Percentiles rank a stretch among this genome's conserved stretches.
These are phyloP conservation scores for Hormaphis cornu DNA, from an alignment of 1,140 invertebrate genomes.

Conservation along the genomic window DNA sequence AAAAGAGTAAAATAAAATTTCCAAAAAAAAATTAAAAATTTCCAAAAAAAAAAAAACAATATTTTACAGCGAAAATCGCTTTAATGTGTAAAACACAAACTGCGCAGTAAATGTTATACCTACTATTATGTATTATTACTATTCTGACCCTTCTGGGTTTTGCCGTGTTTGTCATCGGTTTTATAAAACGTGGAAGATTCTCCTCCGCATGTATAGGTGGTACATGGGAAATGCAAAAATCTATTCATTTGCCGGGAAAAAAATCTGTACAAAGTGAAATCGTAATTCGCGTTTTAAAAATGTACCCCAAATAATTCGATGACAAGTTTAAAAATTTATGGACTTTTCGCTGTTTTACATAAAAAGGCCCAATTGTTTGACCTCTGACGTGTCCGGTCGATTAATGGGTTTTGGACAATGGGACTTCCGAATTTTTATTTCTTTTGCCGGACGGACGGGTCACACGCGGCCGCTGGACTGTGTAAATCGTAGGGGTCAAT, in stretches of 20 bases:
- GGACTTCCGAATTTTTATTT: constrained; percentile 32
- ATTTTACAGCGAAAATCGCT: too few relatives aligned
- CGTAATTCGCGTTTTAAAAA: constrained; percentile 20
- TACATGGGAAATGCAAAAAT: background rate
- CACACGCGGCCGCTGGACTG: constrained; percentile 26
- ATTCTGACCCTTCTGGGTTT: constrained; percentile 13
- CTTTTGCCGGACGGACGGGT: constrained; percentile 28
- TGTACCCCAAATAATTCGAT: constrained; percentile 24
- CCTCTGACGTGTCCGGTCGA: constrained; percentile 32
- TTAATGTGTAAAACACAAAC: background rate
- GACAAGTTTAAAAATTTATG: constrained; percentile 33
- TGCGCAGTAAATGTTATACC: background rate
- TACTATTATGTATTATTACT: background rate
- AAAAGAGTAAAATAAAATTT: too few relatives aligned
- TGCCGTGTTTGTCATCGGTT: background rate
- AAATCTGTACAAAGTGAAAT: constrained; percentile 12
- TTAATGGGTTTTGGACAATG: constrained; percentile 30
- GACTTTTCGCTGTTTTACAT: constrained; percentile 32
- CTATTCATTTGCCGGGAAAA: constrained; percentile 1
- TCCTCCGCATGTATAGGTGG: background rate
- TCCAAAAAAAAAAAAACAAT: too few relatives aligned
- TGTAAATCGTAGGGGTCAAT: constrained; percentile 27
- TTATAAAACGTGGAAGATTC: constrained; percentile 5
- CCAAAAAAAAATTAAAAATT: too few relatives aligned
- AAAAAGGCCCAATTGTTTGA: constrained; percentile 30